phyloP scores from a whole-genome alignment of 1,140 invertebrate genomes.

The Doryteuthis pealeii region DNA sequence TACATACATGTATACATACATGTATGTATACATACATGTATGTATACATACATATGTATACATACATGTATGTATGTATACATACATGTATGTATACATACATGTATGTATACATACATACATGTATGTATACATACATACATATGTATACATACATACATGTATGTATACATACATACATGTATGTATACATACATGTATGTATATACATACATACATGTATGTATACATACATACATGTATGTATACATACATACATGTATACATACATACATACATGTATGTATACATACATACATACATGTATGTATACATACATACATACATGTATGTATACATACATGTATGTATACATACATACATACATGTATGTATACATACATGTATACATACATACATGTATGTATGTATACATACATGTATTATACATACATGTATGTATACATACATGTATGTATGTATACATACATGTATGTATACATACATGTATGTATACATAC shows the following conservation, averaged over 20 bases:
- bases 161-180: background rate
- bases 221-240: background rate
- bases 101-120: background rate
- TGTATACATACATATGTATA: background rate
- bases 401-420: background rate
- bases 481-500: background rate
- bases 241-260: background rate
- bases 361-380: background rate
- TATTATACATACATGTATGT: background rate
- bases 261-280: background rate
- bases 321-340: background rate
- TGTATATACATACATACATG: background rate
- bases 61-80: background rate
- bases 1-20: background rate
- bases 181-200: background rate
- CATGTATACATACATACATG: background rate
- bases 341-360: background rate
- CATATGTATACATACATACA: background rate
- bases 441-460: background rate
- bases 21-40: background rate
- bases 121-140: background rate
- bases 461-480: background rate
- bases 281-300: background rate
- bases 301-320: background rate
- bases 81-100: background rate